Conservation (phyloP, 2,113 vertebrate genomes). For the Coracopsis vasa region DNA sequence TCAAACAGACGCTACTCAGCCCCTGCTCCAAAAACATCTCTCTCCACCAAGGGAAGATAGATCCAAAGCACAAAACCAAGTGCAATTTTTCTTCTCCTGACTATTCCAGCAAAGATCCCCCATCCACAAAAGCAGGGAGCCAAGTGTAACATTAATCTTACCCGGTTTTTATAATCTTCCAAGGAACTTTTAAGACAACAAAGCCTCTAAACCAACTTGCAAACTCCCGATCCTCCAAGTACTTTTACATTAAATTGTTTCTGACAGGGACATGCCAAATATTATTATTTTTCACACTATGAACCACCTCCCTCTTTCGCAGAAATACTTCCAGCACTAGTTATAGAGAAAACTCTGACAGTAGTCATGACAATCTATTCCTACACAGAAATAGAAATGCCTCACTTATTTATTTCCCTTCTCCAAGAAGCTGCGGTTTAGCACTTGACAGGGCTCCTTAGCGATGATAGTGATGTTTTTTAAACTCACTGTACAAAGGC, state of each 20-base stretch:
- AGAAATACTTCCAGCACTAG: conserved; percentile 24
- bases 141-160: conserved; percentile 22
- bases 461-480: background rate
- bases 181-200: conserved; percentile 32
- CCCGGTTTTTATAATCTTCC: background rate
- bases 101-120: conserved; percentile 15
- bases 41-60: conserved; percentile 7
- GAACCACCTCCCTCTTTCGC: background rate
- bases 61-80: conserved; percentile 44
- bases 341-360: conserved; percentile 41
- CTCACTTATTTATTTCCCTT: conserved; percentile 16
- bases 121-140: background rate
- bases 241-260: conserved; percentile 33
- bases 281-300: conserved; percentile 58
- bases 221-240: background rate
- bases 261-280: conserved; percentile 56
- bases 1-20: conserved; percentile 33
- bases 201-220: background rate
- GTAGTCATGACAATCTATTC: conserved; percentile 31
- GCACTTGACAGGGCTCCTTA: background rate
- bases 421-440: background rate
- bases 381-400: conserved; percentile 37
- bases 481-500: background rate
- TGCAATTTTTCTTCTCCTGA: conserved; percentile 3
- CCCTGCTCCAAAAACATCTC: conserved; percentile 41